A percentile compares a stretch with the other conserved stretches of the same genome.
phyloP scores from a whole-genome alignment of 2,113 vertebrate species.

The Chroicocephalus ridibundus region DNA sequence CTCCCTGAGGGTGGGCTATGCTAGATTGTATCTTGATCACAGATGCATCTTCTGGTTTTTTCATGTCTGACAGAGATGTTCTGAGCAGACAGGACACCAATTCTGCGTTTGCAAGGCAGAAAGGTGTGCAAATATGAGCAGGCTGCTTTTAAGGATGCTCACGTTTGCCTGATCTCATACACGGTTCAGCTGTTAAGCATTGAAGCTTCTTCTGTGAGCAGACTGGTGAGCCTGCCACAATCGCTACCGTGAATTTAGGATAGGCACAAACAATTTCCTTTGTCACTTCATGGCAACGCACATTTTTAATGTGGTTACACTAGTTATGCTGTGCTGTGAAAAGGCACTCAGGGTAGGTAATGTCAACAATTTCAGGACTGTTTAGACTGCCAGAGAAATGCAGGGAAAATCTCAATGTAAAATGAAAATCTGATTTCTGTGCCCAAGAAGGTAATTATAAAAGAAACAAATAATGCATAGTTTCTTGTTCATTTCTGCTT shows the following conservation, averaged over 20 bases:
- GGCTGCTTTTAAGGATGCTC: neutral
- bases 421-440: neutral
- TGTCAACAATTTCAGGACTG: neutral
- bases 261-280: neutral
- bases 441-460: neutral
- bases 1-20: neutral
- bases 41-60: neutral
- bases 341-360: neutral
- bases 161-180: neutral
- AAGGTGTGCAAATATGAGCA: accelerated
- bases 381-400: neutral
- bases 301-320: neutral
- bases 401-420: neutral
- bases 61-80: neutral
- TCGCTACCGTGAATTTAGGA: accelerated
- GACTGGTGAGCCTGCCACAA: neutral
- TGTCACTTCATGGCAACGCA: neutral
- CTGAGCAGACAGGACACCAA: neutral
- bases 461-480: neutral
- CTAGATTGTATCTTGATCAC: accelerated
- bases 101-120: neutral
- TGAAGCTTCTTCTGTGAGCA: neutral
- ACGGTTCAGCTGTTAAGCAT: neutral
- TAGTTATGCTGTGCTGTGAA: neutral
- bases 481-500: neutral